Conservation (phyloP, 2,797 vertebrate genomes). For the Hephaestus fuliginosus region DNA sequence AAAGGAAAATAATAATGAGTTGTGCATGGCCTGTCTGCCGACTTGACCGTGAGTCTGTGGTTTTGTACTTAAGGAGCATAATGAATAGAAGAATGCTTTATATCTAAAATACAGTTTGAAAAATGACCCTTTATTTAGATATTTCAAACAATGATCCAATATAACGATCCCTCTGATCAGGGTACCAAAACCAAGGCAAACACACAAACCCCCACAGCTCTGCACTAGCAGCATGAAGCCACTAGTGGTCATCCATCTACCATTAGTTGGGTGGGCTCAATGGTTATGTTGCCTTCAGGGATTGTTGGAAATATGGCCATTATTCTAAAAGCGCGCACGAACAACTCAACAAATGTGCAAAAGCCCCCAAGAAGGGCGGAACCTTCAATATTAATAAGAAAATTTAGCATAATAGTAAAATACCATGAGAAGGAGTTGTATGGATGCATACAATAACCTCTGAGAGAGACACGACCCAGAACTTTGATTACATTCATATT, state of each 20-base stretch:
- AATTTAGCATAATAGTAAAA: fast-evolving
- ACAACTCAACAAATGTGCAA: not conserved
- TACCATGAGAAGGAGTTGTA: fast-evolving
- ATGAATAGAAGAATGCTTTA: not conserved
- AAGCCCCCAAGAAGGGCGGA: fast-evolving
- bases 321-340: not conserved
- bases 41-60: not conserved
- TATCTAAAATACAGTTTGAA: not conserved
- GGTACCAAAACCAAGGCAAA: not conserved
- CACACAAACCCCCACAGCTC: fast-evolving
- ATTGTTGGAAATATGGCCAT: fast-evolving
- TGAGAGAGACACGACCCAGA: not conserved
- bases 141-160: not conserved
- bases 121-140: not conserved
- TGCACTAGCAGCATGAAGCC: slow-evolving; percentile 58
- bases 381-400: fast-evolving
- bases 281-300: slow-evolving; percentile 37
- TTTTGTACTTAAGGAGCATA: not conserved
- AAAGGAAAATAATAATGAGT: not conserved
- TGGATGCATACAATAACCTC: not conserved
- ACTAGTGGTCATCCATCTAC: slow-evolving; percentile 68
- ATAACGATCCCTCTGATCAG: not conserved
- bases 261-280: not conserved
- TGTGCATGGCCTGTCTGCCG: not conserved
- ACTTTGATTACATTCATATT: not conserved